A percentile compares a stretch with the other conserved stretches of the same genome.
Conservation (phyloP, 2,888 invertebrate genomes). For the Drosophila niveifrons region DNA sequence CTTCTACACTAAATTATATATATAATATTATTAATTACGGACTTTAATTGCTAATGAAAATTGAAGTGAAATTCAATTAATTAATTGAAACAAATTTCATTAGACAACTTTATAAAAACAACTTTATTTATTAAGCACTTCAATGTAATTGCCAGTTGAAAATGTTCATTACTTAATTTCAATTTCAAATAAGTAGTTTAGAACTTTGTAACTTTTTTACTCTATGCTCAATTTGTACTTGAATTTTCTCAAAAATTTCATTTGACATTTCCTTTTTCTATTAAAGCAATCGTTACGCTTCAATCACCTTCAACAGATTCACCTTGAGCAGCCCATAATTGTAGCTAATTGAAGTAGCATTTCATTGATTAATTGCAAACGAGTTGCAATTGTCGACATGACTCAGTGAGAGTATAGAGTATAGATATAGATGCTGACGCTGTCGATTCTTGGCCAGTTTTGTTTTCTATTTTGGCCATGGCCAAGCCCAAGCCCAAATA, state of each 20-base stretch:
- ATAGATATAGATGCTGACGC: constrained; percentile 15
- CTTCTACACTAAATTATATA: no score
- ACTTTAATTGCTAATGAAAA: no score
- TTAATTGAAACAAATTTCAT: no score
- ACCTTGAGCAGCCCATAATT: not conserved
- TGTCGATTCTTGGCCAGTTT: constrained; percentile 26
- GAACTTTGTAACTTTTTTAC: no score
- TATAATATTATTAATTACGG: no score
- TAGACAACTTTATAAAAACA: no score
- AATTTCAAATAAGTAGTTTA: not conserved
- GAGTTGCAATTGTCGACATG: not conserved
- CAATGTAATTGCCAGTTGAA: not conserved
- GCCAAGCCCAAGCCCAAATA: constrained; percentile 60
- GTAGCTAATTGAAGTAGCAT: not conserved
- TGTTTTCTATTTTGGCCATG: constrained; percentile 49
- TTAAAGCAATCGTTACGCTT: not conserved
- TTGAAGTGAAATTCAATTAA: no score
- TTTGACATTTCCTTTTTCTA: constrained; percentile 5
- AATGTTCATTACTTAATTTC: not conserved
- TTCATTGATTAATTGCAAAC: constrained; percentile 6
- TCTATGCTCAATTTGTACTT: no score
- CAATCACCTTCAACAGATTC: constrained; percentile 1
- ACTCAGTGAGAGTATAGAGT: constrained; percentile 47
- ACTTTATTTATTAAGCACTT: no score
- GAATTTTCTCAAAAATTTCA: not conserved